Percentiles rank a stretch among this genome's conserved stretches.
phyloP scores from a whole-genome alignment of 1,140 invertebrate species.

The Trypoxylus dichotomus region DNA sequence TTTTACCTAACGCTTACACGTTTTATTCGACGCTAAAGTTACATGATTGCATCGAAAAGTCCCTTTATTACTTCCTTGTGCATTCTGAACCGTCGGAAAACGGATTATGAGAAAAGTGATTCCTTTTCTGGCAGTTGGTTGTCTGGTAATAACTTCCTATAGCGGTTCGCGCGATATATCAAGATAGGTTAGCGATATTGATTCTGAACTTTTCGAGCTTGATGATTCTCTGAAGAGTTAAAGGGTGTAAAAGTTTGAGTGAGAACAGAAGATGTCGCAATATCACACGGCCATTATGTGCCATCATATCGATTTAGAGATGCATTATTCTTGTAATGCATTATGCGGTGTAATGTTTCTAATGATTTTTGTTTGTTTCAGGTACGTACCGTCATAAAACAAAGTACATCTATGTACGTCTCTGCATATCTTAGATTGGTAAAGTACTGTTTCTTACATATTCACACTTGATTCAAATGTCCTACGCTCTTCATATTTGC shows the following conservation, averaged over 20 bases:
- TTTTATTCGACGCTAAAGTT: neutral
- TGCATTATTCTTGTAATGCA: neutral
- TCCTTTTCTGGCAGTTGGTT: neutral
- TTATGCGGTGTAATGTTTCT: too few species aligned
- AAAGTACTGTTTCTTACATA: too few species aligned
- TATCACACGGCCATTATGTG: conserved; percentile 35
- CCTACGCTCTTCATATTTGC: too few species aligned
- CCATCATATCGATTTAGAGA: conserved; percentile 18
- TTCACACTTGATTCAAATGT: too few species aligned
- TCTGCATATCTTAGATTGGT: too few species aligned
- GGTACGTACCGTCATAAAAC: too few species aligned
- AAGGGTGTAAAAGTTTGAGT: conserved; percentile 50
- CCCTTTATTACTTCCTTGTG: neutral
- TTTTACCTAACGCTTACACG: too few species aligned
- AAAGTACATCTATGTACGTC: too few species aligned
- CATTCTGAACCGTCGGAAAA: neutral
- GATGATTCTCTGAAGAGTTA: conserved; percentile 51
- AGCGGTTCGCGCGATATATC: conserved; percentile 26
- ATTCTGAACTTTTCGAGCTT: conserved; percentile 47
- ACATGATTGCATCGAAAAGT: neutral
- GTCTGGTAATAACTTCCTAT: conserved; percentile 7
- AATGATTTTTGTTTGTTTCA: too few species aligned
- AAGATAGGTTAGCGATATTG: conserved; percentile 41
- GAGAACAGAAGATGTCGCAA: conserved; percentile 42
- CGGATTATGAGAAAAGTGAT: neutral